Base-by-base conservation (phyloP, 2,888 invertebrate genomes). In the Ochropleura leucogaster region DNA sequence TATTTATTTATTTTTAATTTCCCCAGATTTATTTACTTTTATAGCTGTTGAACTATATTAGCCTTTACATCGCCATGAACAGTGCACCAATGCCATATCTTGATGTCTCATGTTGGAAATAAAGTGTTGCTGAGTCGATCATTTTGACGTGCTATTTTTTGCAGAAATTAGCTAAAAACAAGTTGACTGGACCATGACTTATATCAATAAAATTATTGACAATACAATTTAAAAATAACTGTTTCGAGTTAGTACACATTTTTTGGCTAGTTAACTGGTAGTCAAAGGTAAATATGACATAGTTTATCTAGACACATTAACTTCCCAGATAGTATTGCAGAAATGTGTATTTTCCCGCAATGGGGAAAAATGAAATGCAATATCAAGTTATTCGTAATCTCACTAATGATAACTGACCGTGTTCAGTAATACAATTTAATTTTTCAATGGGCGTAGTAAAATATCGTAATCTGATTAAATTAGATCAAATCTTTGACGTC, bases 391-490 rank as follows among this genome's bases (percentile, higher is more conserved):
- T 88, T 87, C 74, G 92, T 91, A 95, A 95, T 95, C 94, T 95
- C 94, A 94, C 93, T 93, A 92, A 93, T 93, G 93, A 94, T 94
- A 94, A 94, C 93, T 92, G 88, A 89, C 86, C 89, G 90, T 80
- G 47, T 79, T 86, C 80, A 77, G 73, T 74, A 72, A 72, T 89
- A 89, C 85, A 87, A 84, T 85, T 87, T 68, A 77, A 89, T 92
- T 89, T 30, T 92, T 88, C 91, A 93, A 92, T 88, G 92, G 94
- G 93, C 93, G 91, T 93, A 93, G 88, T 85, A 86, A 83, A 89
- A 91, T 92, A 91, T 89, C 89, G 87, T 91, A 90, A 92, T 93
- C 91, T 91, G 90, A 92, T 92, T 90, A 91, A 30, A 92, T 92
- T 93, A 92, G 91, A 92, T 92, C 89, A 93, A 93, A 94, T 93